A percentile compares a stretch with the other conserved stretches of the same genome.
phyloP scores from a whole-genome alignment of 2,888 invertebrate species.

The Azorinus chamasolen region DNA sequence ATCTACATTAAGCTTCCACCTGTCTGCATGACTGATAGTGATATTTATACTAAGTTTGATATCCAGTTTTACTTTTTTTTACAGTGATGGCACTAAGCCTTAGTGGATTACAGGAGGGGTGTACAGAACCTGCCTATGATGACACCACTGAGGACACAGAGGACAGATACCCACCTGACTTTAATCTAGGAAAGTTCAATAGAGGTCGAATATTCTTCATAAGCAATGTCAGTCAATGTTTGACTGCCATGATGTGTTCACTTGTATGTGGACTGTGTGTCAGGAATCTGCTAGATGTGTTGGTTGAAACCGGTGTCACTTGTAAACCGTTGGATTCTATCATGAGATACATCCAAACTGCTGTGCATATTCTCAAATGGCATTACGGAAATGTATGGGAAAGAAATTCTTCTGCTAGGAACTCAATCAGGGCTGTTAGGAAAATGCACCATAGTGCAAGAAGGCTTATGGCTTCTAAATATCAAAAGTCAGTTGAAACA shows the following conservation, averaged over 20 bases:
- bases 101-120: too few species aligned
- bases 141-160: slow-evolving; percentile 36
- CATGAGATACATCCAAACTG: slow-evolving; percentile 92
- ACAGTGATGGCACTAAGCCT: neutral
- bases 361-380: slow-evolving; percentile 93
- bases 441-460: slow-evolving; percentile 88
- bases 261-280: slow-evolving; percentile 92
- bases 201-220: slow-evolving; percentile 91
- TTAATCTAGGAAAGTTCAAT: slow-evolving; percentile 86
- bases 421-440: slow-evolving; percentile 87
- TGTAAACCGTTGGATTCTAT: slow-evolving; percentile 90
- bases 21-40: too few species aligned
- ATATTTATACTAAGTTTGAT: too few species aligned
- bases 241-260: slow-evolving; percentile 92
- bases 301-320: slow-evolving; percentile 91
- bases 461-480: slow-evolving; percentile 78
- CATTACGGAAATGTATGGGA: slow-evolving; percentile 90
- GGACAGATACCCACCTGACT: slow-evolving; percentile 84
- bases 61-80: too few species aligned
- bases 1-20: too few species aligned
- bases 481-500: too few species aligned
- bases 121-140: slow-evolving; percentile 7
- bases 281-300: slow-evolving; percentile 91
- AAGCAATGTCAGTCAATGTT: slow-evolving; percentile 91
- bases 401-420: slow-evolving; percentile 87